Percentiles rank a stretch among this genome's conserved stretches.
These are phyloP conservation scores for Wasmannia auropunctata DNA, from an alignment of 1,140 invertebrate genomes.

Conservation along the genomic window DNA sequence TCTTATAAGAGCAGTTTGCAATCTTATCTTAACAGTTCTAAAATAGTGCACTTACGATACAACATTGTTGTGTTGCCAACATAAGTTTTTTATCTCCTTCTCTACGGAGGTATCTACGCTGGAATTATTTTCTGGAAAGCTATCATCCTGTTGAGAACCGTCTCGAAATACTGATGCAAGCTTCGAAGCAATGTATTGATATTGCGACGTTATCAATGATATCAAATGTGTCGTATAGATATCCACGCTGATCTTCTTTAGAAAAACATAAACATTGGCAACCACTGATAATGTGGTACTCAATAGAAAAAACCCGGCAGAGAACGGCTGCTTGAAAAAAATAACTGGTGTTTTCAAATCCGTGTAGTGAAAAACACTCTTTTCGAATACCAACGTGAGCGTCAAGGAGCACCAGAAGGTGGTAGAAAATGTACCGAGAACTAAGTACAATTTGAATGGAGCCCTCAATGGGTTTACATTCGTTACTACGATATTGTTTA, in stretches of 20 bases:
- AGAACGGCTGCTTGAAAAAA: too few relatives aligned
- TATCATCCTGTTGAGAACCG: not conserved
- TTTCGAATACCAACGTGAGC: too few relatives aligned
- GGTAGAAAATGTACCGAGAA: too few relatives aligned
- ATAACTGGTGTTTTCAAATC: too few relatives aligned
- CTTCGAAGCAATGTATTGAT: not conserved
- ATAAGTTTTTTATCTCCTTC: not conserved
- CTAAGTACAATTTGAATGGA: too few relatives aligned
- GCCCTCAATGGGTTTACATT: too few relatives aligned
- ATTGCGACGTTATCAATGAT: not conserved
- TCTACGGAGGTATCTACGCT: not conserved
- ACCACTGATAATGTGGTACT: not conserved
- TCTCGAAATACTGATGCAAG: not conserved
- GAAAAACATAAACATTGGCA: not conserved
- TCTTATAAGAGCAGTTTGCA: not conserved
- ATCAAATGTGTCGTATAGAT: not conserved
- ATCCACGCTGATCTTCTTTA: not conserved
- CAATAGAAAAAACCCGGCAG: too few relatives aligned
- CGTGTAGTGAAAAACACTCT: too few relatives aligned
- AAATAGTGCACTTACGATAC: not conserved
- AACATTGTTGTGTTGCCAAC: not conserved
- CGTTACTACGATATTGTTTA: too few relatives aligned
- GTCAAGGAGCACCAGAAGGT: too few relatives aligned
- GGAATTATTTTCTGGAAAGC: not conserved
- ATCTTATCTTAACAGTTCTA: not conserved